Evolutionary conservation across 2,888 invertebrate species (phyloP).

Genomic region (Hipparchia sbordonii): DNA sequence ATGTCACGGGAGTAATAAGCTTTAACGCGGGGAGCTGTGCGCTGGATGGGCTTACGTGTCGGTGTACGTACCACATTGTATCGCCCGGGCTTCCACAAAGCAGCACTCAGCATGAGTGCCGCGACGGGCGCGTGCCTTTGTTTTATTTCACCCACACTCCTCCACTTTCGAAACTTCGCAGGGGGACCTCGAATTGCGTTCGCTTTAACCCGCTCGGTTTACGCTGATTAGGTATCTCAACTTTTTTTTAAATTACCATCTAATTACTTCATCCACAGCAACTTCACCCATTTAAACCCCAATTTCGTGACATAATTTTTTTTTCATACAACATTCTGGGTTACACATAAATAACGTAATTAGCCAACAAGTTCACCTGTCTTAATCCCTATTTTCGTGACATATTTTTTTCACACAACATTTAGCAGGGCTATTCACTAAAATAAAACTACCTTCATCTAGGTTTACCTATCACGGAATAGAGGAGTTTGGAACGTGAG

Average conservation of each 20-base stretch:
- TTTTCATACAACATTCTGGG: neutral
- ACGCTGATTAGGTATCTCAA: slow-evolving; percentile 57
- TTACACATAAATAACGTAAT: neutral
- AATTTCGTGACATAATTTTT: neutral
- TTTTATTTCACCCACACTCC: slow-evolving; percentile 80
- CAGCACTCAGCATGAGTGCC: slow-evolving; percentile 80
- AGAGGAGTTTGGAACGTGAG: no score
- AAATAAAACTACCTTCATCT: no score
- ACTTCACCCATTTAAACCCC: neutral
- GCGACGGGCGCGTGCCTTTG: slow-evolving; percentile 76
- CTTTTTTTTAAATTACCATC: neutral
- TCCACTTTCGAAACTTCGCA: slow-evolving; percentile 76
- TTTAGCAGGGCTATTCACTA: no score
- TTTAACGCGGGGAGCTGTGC: slow-evolving; percentile 40
- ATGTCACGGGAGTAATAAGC: slow-evolving; percentile 43
- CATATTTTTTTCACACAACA: no score
- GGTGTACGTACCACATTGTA: slow-evolving; percentile 68
- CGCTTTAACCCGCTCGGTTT: slow-evolving; percentile 62
- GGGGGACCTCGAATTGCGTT: slow-evolving; percentile 75
- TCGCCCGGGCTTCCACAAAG: slow-evolving; percentile 74
- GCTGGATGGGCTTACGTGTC: slow-evolving; percentile 43
- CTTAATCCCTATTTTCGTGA: no score
- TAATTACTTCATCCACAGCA: neutral
- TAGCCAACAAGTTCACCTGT: no score
- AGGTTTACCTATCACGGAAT: no score